These are phyloP conservation scores for Chionis minor DNA, from an alignment of 2,113 vertebrate genomes.

Conservation along the genomic window DNA sequence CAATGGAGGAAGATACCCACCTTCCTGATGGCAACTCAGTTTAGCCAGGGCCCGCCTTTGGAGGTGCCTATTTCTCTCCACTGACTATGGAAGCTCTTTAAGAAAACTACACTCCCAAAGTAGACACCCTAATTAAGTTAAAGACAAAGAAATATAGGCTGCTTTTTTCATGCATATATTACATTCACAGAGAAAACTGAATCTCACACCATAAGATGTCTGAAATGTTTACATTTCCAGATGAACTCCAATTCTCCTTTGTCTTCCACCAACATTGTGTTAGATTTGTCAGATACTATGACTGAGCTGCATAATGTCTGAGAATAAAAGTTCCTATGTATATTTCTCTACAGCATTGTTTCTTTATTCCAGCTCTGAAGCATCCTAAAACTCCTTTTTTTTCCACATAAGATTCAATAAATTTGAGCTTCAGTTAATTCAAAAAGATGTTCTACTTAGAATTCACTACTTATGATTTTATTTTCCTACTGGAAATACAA, in stretches of 20 bases:
- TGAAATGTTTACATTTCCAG: not conserved
- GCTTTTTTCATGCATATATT: not conserved
- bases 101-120: not conserved
- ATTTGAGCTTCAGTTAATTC: not conserved
- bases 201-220: not conserved
- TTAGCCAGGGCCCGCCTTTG: not conserved
- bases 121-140: not conserved
- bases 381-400: not conserved
- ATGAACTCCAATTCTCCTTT: not conserved
- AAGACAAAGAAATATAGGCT: not conserved
- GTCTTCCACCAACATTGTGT: not conserved
- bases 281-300: not conserved
- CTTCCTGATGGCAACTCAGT: not conserved
- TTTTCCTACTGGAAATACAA: conserved; percentile 36
- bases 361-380: not conserved
- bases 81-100: not conserved
- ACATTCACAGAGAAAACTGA: not conserved
- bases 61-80: not conserved
- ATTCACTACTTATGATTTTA: not conserved
- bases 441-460: not conserved
- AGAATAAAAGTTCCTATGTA: not conserved
- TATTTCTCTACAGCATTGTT: not conserved
- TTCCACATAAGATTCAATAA: not conserved
- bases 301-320: not conserved
- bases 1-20: not conserved